A percentile compares a stretch with the other conserved stretches of the same genome.
Conservation (phyloP, 53 echinoderm and acorn worm genomes). For the Mesocentrotus franciscanus region DNA sequence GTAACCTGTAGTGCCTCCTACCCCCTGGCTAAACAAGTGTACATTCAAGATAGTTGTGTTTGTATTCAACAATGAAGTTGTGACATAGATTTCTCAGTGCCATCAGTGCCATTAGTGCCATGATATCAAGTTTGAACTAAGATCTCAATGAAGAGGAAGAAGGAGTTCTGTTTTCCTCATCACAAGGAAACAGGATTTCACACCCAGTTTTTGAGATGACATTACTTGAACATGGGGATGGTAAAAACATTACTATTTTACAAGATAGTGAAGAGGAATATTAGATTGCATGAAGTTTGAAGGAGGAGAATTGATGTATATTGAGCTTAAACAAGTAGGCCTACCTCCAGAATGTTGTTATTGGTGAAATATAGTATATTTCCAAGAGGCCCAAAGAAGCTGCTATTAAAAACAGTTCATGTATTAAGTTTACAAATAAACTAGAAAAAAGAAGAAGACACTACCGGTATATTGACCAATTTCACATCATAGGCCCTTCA, state of each 20-base stretch:
- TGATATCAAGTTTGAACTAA: not conserved
- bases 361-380: not conserved
- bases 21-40: not conserved
- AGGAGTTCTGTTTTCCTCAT: slow-evolving; percentile 18
- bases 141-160: not conserved
- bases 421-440: not conserved
- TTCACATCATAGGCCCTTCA: not conserved
- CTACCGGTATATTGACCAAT: not conserved
- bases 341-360: too few species aligned
- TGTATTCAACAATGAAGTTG: not conserved
- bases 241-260: slow-evolving; percentile 2
- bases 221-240: slow-evolving; percentile 40
- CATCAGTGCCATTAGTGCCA: not conserved
- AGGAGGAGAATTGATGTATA: not conserved
- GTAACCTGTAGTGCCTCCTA: not conserved
- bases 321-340: not conserved
- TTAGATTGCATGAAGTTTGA: not conserved
- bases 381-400: not conserved
- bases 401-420: not conserved
- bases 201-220: slow-evolving; percentile 40
- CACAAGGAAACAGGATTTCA: slow-evolving; percentile 46
- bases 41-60: not conserved
- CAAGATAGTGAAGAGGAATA: not conserved
- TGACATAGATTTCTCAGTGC: not conserved
- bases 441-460: not conserved